A percentile compares a stretch with the other conserved stretches of the same genome.
Conservation (phyloP, 2,797 vertebrate genomes). For the Mormyrus hasselquistii region DNA sequence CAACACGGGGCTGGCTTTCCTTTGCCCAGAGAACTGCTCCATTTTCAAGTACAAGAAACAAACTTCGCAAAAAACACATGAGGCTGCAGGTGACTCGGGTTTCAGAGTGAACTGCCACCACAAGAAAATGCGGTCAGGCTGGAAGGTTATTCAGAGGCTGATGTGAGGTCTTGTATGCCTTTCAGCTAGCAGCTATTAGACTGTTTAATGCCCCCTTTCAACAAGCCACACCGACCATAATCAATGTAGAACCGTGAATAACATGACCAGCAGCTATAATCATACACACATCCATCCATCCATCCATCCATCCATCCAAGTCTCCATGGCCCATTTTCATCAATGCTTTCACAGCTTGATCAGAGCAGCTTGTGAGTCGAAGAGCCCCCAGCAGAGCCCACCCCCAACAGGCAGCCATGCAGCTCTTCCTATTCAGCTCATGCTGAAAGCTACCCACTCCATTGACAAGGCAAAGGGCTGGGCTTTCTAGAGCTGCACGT, state of each 20-base stretch:
- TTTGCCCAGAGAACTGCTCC: background rate
- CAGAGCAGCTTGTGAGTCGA: background rate
- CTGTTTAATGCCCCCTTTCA: background rate
- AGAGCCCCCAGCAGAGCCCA: background rate
- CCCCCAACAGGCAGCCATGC: background rate
- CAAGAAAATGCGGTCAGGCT: background rate
- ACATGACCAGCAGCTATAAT: background rate
- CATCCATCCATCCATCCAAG: background rate
- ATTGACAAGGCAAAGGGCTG: background rate
- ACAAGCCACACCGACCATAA: background rate
- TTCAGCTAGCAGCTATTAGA: background rate
- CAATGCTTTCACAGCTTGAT: background rate
- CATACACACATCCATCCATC: background rate
- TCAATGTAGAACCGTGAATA: background rate
- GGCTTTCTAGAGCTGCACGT: too few species aligned
- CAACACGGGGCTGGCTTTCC: background rate
- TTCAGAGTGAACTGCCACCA: background rate
- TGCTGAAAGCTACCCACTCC: background rate
- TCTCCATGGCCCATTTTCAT: background rate
- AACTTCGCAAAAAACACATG: too few species aligned
- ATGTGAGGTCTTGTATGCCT: background rate
- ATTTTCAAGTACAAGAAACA: background rate
- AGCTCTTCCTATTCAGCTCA: background rate
- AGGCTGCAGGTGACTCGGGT: background rate
- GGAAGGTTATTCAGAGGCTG: background rate